Evolutionary conservation across 2,113 vertebrate genomes (phyloP).

Genomic region (Arizona elegans): DNA sequence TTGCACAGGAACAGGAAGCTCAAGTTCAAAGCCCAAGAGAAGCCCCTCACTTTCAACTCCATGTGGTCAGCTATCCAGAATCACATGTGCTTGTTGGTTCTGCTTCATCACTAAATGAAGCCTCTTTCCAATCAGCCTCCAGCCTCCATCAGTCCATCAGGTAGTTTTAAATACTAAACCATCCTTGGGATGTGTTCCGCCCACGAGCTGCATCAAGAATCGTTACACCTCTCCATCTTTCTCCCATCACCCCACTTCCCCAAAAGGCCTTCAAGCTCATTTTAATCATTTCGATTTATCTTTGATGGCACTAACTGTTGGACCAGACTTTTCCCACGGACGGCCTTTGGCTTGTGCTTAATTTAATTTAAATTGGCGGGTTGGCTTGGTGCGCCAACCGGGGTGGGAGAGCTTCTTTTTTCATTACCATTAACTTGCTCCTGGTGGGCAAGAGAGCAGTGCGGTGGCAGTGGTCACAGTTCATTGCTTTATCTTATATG

Average conservation of each 20-base stretch:
- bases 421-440: conserved; percentile 75
- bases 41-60: too few relatives aligned
- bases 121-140: too few relatives aligned
- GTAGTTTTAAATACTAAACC: not conserved
- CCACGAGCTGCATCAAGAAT: too few relatives aligned
- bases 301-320: conserved; percentile 72
- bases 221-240: not conserved
- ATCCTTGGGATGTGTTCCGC: not conserved
- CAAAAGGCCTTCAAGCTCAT: conserved; percentile 61
- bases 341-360: conserved; percentile 69
- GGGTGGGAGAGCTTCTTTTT: conserved; percentile 58
- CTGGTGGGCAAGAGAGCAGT: conserved; percentile 73
- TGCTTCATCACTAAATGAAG: too few relatives aligned
- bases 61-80: too few relatives aligned
- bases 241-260: too few relatives aligned
- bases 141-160: not conserved
- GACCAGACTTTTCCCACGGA: conserved; percentile 65
- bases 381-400: not conserved
- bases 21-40: too few relatives aligned
- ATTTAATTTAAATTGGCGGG: conserved; percentile 40
- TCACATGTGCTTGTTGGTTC: too few relatives aligned
- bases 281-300: conserved; percentile 77
- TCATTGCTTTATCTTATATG: conserved; percentile 79
- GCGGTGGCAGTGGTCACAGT: conserved; percentile 78
- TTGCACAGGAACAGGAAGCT: too few relatives aligned